Base-by-base conservation (phyloP, 2,113 vertebrate genomes). In the Hepsetus odoe region DNA sequence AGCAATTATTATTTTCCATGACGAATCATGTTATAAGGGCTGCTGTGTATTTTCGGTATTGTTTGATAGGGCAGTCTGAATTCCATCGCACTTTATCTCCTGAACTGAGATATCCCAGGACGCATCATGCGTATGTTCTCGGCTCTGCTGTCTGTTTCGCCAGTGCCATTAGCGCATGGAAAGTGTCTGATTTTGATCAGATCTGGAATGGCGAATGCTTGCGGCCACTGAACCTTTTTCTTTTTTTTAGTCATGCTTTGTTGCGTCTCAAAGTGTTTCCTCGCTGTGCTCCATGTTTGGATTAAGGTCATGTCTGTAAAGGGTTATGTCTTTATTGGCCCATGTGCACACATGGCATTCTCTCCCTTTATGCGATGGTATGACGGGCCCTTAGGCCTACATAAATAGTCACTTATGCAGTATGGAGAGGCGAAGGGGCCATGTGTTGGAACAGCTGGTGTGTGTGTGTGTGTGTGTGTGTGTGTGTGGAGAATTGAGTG, bases 371-470 rank as follows among this genome's bases (percentile, higher is more conserved):
- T 86, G 87, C 84, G 80, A 75, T 78, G 85, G 87, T 90, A 90
- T 91, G 89, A 88, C 86, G 91, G 89, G 86, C 85, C 85, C 89
- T 90, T 68, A 64, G 85, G 82, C 79, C 84, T 92, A 71, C 85
- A 87, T 89, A 93, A 92, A 93, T 91, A 92, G 83, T 87, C 91
- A 79, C 84, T 88, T 84, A 72, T 71, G 55, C 75, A 83, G 64
- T 76, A 77, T 79, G 76, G 82, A 83, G 77, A 70, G 90, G 87
- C 85, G 90, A 83, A 91, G 84, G 80, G 80, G 66, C 71, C 85
- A 87, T 87, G 77, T 94, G 89, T 91, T 93, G 26, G 87, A 91
- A 90, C 91, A 95, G 91, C 92, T 94, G 89, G 86, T 56, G 86
- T 49, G 58, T 86, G 53, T 75, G 30, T 30, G 28, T 46, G 42